Conservation (phyloP, 2,888 invertebrate species). For the Deroplatys truncata region DNA sequence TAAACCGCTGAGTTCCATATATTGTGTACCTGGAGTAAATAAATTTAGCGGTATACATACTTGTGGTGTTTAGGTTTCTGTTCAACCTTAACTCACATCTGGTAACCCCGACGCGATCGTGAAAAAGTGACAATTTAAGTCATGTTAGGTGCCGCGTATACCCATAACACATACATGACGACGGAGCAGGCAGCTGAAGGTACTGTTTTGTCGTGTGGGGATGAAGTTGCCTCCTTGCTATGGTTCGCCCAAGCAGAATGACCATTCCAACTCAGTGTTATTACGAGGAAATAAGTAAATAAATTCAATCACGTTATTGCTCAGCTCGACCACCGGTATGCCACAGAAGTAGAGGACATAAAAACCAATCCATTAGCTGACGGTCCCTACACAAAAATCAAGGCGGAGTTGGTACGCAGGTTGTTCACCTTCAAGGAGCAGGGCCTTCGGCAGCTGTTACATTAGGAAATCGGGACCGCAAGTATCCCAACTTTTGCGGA, state of each 20-base stretch:
- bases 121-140: too few species aligned
- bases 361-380: neutral
- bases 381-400: neutral
- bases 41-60: too few species aligned
- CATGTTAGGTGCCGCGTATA: too few species aligned
- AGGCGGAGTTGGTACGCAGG: neutral
- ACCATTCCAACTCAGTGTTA: neutral
- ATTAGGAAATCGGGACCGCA: neutral
- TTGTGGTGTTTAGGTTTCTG: too few species aligned
- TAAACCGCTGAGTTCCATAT: too few species aligned
- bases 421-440: neutral
- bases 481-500: neutral
- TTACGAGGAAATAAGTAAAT: neutral
- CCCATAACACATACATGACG: too few species aligned
- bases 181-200: too few species aligned
- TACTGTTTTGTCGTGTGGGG: too few species aligned
- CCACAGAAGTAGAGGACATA: neutral
- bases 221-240: neutral
- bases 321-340: neutral
- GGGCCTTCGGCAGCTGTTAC: neutral
- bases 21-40: too few species aligned
- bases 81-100: too few species aligned
- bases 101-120: too few species aligned
- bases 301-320: neutral
- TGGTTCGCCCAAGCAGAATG: neutral